These are phyloP conservation scores for Patella vulgata DNA, from an alignment of 1,140 invertebrate genomes.

Conservation along the genomic window DNA sequence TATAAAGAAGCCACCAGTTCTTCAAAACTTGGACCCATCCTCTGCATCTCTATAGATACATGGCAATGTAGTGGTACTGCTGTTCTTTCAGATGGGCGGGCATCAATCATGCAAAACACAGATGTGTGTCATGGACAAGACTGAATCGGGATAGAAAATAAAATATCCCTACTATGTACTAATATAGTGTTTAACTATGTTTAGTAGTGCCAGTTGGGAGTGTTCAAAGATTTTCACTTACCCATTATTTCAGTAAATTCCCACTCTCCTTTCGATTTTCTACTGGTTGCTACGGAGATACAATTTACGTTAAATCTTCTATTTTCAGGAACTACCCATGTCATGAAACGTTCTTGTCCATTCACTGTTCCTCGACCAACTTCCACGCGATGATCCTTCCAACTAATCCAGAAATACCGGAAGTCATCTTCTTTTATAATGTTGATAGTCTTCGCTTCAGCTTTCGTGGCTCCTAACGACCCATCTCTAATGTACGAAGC, in stretches of 20 bases:
- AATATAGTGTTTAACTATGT: too few relatives aligned
- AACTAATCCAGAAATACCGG: slow-evolving; percentile 61
- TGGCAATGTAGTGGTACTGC: too few relatives aligned
- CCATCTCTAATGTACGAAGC: slow-evolving; percentile 55
- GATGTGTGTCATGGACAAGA: too few relatives aligned
- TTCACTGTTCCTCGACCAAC: slow-evolving; percentile 58
- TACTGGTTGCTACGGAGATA: slow-evolving; percentile 59
- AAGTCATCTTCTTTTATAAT: slow-evolving; percentile 50
- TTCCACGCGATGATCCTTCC: slow-evolving; percentile 46
- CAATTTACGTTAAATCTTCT: slow-evolving; percentile 59
- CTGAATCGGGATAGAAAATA: too few relatives aligned
- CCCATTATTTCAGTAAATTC: slow-evolving; percentile 63
- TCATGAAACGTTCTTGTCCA: slow-evolving; percentile 51
- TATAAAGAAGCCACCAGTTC: too few relatives aligned
- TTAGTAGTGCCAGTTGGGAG: too few relatives aligned
- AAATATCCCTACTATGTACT: too few relatives aligned
- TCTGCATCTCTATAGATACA: too few relatives aligned
- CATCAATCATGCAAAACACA: too few relatives aligned
- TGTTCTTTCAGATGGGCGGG: too few relatives aligned
- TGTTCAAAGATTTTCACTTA: slow-evolving; percentile 21
- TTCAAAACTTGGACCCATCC: too few relatives aligned
- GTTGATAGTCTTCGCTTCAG: slow-evolving; percentile 54
- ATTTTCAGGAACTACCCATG: slow-evolving; percentile 53
- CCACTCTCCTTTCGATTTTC: slow-evolving; percentile 55
- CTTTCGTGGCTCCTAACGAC: slow-evolving; percentile 42